Evolutionary conservation across 64 coral and sea anemone genomes (phyloP), one percentile per base, ranked within the genome.

Genomic region (Orbicella faveolata): DNA sequence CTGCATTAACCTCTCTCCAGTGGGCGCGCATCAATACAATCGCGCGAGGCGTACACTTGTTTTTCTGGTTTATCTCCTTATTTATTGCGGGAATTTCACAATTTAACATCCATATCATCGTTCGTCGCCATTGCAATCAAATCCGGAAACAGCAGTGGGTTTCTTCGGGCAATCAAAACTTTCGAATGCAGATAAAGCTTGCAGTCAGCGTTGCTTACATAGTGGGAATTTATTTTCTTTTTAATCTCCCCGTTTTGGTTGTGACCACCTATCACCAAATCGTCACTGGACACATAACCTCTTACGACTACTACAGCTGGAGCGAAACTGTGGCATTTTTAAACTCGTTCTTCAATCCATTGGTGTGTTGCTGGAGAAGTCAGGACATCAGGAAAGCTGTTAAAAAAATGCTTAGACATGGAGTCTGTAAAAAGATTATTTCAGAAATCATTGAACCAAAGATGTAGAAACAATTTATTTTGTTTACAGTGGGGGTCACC

Each of bases 271-370:
- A 86, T 21, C 94, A 96, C 64, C 88, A 96, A 79, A 89, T 96
- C 34, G 81, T 59, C 7, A 90, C 36, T 16, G 87, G 75, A 1
- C 78, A 34, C 55, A 59, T 96, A 13, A 55, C 86, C 20, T 90
- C 61, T 2, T 96, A 96, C 57, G 91, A 89, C 41, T 92, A 74
- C 15, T 96, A 96, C 53, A 96, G 88, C 74, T 96, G 94, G 94
- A 90, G 87, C 17, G 94, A 96, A 64, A 96, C 94, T 3, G 86
- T 77, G 26, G 94, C 94, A 4, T 96, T 93, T 54, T 75, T 92
- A 34, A 96, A 90, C 83, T 96, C 94, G 15, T 93, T 92, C 9
- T 44, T 96, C 13, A 93, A 96, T 63, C 90, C 94, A 9, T 82
- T 96, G 6, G 88, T 96, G 33, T 96, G 94, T 73, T 76, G 78